A percentile compares a stretch with the other conserved stretches of the same genome.
These are phyloP conservation scores for Platycercus adscitus DNA, from an alignment of 2,113 vertebrate species.

Conservation along the genomic window DNA sequence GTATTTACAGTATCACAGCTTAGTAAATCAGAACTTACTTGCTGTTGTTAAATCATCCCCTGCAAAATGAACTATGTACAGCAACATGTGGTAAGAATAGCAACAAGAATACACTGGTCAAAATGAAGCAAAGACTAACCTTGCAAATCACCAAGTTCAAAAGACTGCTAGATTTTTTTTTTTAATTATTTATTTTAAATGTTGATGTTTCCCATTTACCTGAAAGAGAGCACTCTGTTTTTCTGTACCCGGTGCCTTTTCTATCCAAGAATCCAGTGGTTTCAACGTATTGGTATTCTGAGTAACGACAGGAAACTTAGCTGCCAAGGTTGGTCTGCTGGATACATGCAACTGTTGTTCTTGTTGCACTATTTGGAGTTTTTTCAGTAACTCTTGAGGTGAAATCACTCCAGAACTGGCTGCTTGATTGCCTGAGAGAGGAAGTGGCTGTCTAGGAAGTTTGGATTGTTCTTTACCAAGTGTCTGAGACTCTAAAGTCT, in stretches of 20 bases:
- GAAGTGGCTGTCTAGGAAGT: slow-evolving; percentile 12
- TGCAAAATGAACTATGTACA: neutral
- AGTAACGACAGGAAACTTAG: slow-evolving; percentile 79
- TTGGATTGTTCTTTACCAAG: slow-evolving; percentile 55
- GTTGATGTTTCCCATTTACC: slow-evolving; percentile 66
- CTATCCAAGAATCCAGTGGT: slow-evolving; percentile 70
- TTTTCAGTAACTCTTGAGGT: slow-evolving; percentile 87
- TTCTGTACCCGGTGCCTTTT: slow-evolving; percentile 57
- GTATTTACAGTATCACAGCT: neutral
- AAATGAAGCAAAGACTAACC: neutral
- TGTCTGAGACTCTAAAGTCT: slow-evolving; percentile 24
- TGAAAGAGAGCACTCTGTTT: slow-evolving; percentile 79
- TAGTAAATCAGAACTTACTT: neutral
- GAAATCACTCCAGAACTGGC: slow-evolving; percentile 77
- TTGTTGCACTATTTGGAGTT: slow-evolving; percentile 88
- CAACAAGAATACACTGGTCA: neutral
- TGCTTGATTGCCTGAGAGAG: slow-evolving; percentile 53
- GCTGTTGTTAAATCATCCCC: neutral
- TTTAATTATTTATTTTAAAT: neutral
- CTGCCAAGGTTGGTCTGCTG: slow-evolving; percentile 80
- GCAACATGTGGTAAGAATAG: neutral
- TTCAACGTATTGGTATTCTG: slow-evolving; percentile 43
- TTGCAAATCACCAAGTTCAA: neutral
- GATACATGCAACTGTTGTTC: slow-evolving; percentile 79
- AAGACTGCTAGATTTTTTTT: neutral